Evolutionary conservation across 1,140 invertebrate species (phyloP).

Genomic region (Drosophila kohkoa): DNA sequence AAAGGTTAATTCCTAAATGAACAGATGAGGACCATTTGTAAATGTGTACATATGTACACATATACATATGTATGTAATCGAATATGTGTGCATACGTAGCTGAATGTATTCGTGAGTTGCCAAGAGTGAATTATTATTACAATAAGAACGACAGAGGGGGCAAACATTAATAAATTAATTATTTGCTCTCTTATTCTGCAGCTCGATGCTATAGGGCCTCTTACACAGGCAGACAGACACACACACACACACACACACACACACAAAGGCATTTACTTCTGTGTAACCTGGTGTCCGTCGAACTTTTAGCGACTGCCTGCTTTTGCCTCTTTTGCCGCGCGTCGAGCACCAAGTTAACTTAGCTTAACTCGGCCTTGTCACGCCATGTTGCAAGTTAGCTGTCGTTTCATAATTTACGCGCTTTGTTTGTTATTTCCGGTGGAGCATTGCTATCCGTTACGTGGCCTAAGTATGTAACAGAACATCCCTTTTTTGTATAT

Average conservation of each 20-base stretch:
- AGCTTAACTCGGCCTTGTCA: conserved; percentile 65
- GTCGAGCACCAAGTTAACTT: conserved; percentile 40
- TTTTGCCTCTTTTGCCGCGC: not conserved
- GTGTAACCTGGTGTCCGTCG: conserved; percentile 50
- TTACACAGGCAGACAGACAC: conserved; percentile 15
- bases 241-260: conserved; percentile 19
- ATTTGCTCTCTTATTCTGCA: conserved; percentile 63
- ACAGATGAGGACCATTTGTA: conserved; percentile 4
- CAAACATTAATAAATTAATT: conserved; percentile 79
- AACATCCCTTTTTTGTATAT: conserved; percentile 23
- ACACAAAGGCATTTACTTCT: conserved; percentile 53
- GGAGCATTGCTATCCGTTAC: conserved; percentile 25
- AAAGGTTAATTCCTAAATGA: no score
- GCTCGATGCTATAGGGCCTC: conserved; percentile 1
- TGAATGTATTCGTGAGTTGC: conserved; percentile 48
- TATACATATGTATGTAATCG: not conserved
- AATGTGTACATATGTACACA: conserved; percentile 9
- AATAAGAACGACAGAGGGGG: conserved; percentile 63
- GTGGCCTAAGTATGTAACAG: not conserved
- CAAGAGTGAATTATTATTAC: conserved; percentile 77
- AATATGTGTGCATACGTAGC: no score
- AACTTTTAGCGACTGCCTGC: conserved; percentile 14
- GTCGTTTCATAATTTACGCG: conserved; percentile 81
- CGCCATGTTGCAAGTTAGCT: conserved; percentile 75
- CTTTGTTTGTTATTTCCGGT: conserved; percentile 80